phyloP scores from a whole-genome alignment of 2,113 vertebrate genomes.

The Accipiter cooperii region DNA sequence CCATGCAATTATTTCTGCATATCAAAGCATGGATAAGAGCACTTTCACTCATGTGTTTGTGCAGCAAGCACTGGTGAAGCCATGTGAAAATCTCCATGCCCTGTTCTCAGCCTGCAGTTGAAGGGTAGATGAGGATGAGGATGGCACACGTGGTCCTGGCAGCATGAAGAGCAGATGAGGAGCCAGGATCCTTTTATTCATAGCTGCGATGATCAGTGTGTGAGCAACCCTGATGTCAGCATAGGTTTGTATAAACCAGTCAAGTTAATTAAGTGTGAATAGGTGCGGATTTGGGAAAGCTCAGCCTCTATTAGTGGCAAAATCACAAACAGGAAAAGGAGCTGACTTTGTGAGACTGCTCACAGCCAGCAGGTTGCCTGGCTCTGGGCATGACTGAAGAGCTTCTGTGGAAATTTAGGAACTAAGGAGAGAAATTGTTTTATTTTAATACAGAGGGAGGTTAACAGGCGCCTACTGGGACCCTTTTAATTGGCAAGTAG shows the following conservation, averaged over 20 bases:
- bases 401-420: slow-evolving; percentile 6
- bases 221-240: background rate
- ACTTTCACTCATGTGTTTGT: background rate
- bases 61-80: background rate
- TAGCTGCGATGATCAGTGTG: background rate
- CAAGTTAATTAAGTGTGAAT: background rate
- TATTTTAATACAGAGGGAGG: background rate
- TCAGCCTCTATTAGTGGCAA: background rate
- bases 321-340: background rate
- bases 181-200: background rate
- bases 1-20: background rate
- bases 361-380: background rate
- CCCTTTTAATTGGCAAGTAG: slow-evolving; percentile 1
- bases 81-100: background rate
- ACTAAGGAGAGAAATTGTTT: background rate
- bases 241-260: background rate
- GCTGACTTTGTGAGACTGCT: background rate
- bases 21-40: background rate
- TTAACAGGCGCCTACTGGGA: background rate
- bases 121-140: background rate
- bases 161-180: background rate
- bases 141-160: background rate
- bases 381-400: background rate
- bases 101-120: background rate
- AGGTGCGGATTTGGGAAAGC: background rate